Evolutionary conservation across 2,113 vertebrate species (phyloP), one percentile per base, ranked within the genome.

Genomic region (Ochotona princeps): DNA sequence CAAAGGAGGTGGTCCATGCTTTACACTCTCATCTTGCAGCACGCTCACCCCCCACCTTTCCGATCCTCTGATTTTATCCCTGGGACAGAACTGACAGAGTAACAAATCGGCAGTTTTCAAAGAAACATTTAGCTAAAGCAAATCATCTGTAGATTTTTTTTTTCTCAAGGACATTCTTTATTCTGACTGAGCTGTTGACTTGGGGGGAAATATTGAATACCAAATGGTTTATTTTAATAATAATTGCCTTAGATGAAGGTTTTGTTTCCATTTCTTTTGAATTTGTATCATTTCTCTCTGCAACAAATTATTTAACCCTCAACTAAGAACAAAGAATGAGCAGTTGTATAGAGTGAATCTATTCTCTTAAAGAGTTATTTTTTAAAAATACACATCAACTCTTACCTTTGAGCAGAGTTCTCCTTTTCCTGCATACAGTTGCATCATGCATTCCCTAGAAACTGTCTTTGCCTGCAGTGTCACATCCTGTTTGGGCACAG

Each of bases 91-190:
- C 25, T 80, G 32, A 70, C 30, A 91, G 28, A 83, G 12, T 72
- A 54, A 80, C n/a, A 86, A 76, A 73, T 49, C 20, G n/a, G 28
- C 38, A 5, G 72, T 70, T 94, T 93, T 83, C 47, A 96, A 89
- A 82, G 25, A 49, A 73, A 49, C 9, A 3, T 72, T 35, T 73
- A 66, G 70, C 44, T 44, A 67, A 84, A 80, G 30, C 75, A 61
- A 88, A 85, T 35, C 28, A 51, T 74, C 54, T 85, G 66, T 32
- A 75, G 25, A 54, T 76, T 63, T 93, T 57, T 57, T 44, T 57
- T 57, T 87, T 76, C n/a, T 89, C 60, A 92, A 83, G 73, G 78
- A 63, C n/a, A 35, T 25, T 44, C 49, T 93, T 90, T 85, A 76
- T 61, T 79, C 67, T 82, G 70, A 20, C n/a, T 75, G 67, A 67